Evolutionary conservation across 2,113 vertebrate genomes (phyloP), one percentile per base, ranked within the genome.

Genomic region (Onychostoma macrolepis): DNA sequence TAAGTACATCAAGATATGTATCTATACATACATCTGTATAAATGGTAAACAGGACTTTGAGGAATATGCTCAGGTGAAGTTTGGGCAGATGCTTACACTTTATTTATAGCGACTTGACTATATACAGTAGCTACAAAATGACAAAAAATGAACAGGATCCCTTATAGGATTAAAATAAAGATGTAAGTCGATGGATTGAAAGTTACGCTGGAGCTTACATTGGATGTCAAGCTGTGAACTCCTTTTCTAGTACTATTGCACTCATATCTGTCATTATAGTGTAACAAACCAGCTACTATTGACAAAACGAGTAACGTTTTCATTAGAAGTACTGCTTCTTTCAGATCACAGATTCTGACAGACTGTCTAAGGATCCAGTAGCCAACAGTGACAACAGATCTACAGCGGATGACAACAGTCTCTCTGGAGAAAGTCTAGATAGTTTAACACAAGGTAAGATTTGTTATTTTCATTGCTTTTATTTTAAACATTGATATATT

Each of bases 371-470:
- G n/a, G 80, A 82, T 78, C 80, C 85, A n/a, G 85, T 88, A 91
- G 94, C 61, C 92, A 96, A 91, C 78, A 91, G 92, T 50, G 83
- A 61, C 61, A 78, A 84, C 36, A 88, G 87, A 81, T 74, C 88
- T 36, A 93, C 93, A 85, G 90, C 95, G 38, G 97, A 99, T 26
- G 98, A 99, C 19, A 97, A 99, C 90, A 95, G 96, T 0, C 92
- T 97, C 72, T 99, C 97, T 0, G 95, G 96, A 85, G 97, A 98
- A 88, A 99, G 96, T 91, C 92, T 97, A 3, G 97, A 98, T 4
- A 96, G 97, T 67, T 95, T 95, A 81, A 93, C 96, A 87, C 97
- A 97, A 88, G 97, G 98, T 99, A 90, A 92, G 92, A 41, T 96
- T 97, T 93, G 50, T 6, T 28, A 48, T 33, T 79, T 28, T 21